Conservation (phyloP, 2,888 invertebrate species). For the Drosophila planitibia region DNA sequence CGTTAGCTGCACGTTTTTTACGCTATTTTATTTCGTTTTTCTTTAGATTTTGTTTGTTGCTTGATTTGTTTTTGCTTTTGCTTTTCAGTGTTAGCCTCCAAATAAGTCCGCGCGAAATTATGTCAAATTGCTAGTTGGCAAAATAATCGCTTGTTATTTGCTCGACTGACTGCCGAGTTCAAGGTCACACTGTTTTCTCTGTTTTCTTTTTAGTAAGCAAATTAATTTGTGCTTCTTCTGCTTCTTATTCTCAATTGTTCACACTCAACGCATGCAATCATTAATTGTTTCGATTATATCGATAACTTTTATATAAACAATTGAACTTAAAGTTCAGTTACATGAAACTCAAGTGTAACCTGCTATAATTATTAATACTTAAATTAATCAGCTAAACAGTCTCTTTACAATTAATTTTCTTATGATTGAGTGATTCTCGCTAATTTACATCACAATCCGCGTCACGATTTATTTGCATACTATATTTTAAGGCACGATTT, state of each 20-base stretch:
- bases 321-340: conserved; percentile 2
- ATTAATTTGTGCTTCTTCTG: conserved; percentile 3
- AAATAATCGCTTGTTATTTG: conserved; percentile 57
- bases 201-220: conserved; percentile 12
- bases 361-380: conserved; percentile 3
- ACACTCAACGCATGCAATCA: background rate
- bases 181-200: conserved; percentile 52
- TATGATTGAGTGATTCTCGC: conserved; percentile 28
- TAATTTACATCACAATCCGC: conserved; percentile 19
- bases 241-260: conserved; percentile 1
- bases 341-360: background rate
- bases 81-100: conserved; percentile 41
- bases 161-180: conserved; percentile 58
- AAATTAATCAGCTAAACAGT: background rate
- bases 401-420: conserved; percentile 26
- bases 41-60: conserved; percentile 11
- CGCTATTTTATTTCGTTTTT: conserved; percentile 26
- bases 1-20: conserved; percentile 67
- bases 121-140: conserved; percentile 62
- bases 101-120: conserved; percentile 48
- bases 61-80: conserved; percentile 30
- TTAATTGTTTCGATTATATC: background rate
- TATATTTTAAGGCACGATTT: conserved; percentile 23
- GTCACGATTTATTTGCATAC: conserved; percentile 46
- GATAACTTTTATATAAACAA: conserved; percentile 7